Percentiles rank a stretch among this genome's conserved stretches.
phyloP scores from a whole-genome alignment of 2,797 vertebrate species.

The Eutrigla gurnardus region DNA sequence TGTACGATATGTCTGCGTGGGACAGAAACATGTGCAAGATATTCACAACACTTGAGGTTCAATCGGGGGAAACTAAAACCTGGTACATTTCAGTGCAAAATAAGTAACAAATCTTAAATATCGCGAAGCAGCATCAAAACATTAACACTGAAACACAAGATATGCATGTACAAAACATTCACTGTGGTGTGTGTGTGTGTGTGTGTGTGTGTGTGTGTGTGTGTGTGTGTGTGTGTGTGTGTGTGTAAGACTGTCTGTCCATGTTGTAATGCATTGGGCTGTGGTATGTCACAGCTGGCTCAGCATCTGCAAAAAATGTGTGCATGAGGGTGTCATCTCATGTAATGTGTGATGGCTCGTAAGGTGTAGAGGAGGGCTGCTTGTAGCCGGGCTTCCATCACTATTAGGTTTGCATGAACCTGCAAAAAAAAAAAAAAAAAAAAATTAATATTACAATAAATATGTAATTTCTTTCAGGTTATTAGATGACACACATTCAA shows the following conservation, averaged over 20 bases:
- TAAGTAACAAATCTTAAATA: slow-evolving; percentile 63
- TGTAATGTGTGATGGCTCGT: slow-evolving; percentile 85
- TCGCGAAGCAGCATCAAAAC: slow-evolving; percentile 67
- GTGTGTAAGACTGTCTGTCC: slow-evolving; percentile 20
- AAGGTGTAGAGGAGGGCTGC: slow-evolving; percentile 85
- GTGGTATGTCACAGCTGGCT: slow-evolving; percentile 69
- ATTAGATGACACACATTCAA: slow-evolving; percentile 30
- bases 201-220: slow-evolving; percentile 19
- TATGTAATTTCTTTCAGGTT: slow-evolving; percentile 35
- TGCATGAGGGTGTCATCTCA: slow-evolving; percentile 77
- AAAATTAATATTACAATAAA: not conserved
- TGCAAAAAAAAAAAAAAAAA: slow-evolving; percentile 41
- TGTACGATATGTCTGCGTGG: slow-evolving; percentile 4
- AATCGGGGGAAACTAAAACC: slow-evolving; percentile 39
- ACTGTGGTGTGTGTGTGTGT: slow-evolving; percentile 38
- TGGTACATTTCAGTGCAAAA: slow-evolving; percentile 73
- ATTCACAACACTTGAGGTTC: slow-evolving; percentile 42
- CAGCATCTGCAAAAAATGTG: slow-evolving; percentile 57
- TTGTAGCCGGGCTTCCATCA: slow-evolving; percentile 85
- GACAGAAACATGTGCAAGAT: slow-evolving; percentile 43
- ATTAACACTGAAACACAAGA: slow-evolving; percentile 70
- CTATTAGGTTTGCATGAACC: slow-evolving; percentile 85
- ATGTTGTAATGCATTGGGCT: slow-evolving; percentile 31
- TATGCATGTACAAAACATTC: slow-evolving; percentile 59
- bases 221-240: slow-evolving; percentile 25